Evolutionary conservation across 2,888 invertebrate genomes (phyloP), one percentile per base, ranked within the genome.

Genomic region (Camponotus fellah): DNA sequence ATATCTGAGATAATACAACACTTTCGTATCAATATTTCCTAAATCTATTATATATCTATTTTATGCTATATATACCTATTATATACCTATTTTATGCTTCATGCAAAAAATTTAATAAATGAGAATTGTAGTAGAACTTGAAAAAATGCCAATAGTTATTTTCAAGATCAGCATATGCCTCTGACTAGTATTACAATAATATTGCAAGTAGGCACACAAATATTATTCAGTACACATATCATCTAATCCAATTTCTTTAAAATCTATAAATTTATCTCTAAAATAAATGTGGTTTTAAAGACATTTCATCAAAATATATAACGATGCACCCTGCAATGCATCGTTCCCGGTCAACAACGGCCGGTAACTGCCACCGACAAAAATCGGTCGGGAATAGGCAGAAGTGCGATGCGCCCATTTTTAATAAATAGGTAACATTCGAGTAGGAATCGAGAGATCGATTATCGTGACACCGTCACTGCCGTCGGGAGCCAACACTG

Each of bases 261-360:
- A 75, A 10, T 64, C 49, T 49, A 75, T 64, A 10, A 64, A 5
- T 34, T 34, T 49, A 2, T 75, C 34, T 49, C 4, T 58, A 72
- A 72, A 72, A 72, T 72, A 58, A 40, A 34, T 68, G 68, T 17
- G 14, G 8, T 68, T 68, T 72, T 49, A 72, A 72, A 12, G 58
- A 56, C 72, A 72, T 72, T 72, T 72, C 58, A 26, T n/a, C n/a
- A 26, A 26, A 26, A 26, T 26, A 26, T 26, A 26, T 26, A 26
- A 26, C 26, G 26, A 26, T 26, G 26, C 26, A 26, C 26, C 26
- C 26, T 1, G 26, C 26, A 26, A 26, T 26, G 26, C 26, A n/a
- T n/a, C n/a, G n/a, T n/a, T n/a, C n/a, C n/a, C n/a, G n/a, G n/a
- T n/a, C n/a, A n/a, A n/a, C n/a, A n/a, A n/a, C n/a, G n/a, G n/a